These are phyloP conservation scores for Subacronicta megacephala DNA, from an alignment of 2,888 invertebrate species.

Conservation along the genomic window DNA sequence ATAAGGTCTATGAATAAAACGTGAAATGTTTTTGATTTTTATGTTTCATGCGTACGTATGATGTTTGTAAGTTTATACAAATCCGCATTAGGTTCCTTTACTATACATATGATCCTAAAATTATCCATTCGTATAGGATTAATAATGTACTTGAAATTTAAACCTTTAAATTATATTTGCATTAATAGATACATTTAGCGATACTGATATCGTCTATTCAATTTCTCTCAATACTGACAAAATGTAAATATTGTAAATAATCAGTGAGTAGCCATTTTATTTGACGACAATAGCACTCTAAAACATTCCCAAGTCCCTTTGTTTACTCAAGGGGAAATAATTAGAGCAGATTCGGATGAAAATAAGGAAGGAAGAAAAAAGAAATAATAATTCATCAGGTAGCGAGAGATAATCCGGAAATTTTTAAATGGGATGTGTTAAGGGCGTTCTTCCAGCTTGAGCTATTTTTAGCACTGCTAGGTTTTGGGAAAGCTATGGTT, in stretches of 20 bases:
- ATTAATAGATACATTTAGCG: conserved; percentile 4
- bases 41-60: too few relatives aligned
- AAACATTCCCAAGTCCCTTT: conserved; percentile 70
- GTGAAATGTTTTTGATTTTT: too few relatives aligned
- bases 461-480: not conserved
- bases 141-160: too few relatives aligned
- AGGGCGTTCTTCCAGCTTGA: not conserved
- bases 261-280: conserved; percentile 46
- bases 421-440: conserved; percentile 69
- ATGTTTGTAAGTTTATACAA: too few relatives aligned
- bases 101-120: too few relatives aligned
- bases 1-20: too few relatives aligned
- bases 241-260: conserved; percentile 56
- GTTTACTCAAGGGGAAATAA: conserved; percentile 85
- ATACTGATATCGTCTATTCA: too few relatives aligned
- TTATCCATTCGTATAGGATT: too few relatives aligned
- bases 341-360: conserved; percentile 78
- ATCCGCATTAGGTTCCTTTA: too few relatives aligned
- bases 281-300: conserved; percentile 54
- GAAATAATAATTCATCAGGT: conserved; percentile 83
- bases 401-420: conserved; percentile 79
- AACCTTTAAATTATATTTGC: too few relatives aligned
- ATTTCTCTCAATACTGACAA: conserved; percentile 9
- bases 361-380: conserved; percentile 69
- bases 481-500: not conserved